Evolutionary conservation across 92 coral and sea anemone species (phyloP).

Genomic region (Epizoanthus stellaris): DNA sequence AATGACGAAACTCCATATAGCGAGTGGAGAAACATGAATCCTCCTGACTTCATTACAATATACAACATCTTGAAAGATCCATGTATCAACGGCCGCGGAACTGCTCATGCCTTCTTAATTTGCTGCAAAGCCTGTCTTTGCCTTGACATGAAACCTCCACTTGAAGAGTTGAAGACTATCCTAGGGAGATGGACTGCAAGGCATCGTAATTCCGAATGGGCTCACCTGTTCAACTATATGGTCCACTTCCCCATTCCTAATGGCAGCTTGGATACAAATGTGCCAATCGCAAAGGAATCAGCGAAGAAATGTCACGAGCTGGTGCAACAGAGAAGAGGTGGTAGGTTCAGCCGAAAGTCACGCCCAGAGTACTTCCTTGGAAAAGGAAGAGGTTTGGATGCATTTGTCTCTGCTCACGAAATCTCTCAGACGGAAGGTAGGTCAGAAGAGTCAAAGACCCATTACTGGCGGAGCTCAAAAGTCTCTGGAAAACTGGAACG

Average conservation of each 20-base stretch:
- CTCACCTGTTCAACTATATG: constrained; percentile 70
- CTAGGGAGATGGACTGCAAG: constrained; percentile 47
- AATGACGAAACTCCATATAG: constrained; percentile 68
- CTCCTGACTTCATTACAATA: background rate
- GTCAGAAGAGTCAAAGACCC: constrained; percentile 56
- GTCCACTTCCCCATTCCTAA: constrained; percentile 70
- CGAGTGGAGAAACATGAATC: constrained; percentile 46
- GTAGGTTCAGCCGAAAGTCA: constrained; percentile 55
- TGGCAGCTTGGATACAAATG: constrained; percentile 56
- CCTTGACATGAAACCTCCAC: constrained; percentile 51
- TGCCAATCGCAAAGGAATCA: constrained; percentile 45
- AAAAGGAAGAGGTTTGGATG: constrained; percentile 58
- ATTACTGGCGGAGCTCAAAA: constrained; percentile 68
- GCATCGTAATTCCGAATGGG: constrained; percentile 63
- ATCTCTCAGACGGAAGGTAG: constrained; percentile 30
- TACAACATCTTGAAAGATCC: constrained; percentile 48
- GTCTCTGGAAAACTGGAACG: constrained; percentile 59
- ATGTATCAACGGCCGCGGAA: constrained; percentile 43
- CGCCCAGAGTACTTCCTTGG: constrained; percentile 75
- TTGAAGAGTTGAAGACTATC: constrained; percentile 49
- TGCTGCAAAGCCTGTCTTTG: constrained; percentile 67
- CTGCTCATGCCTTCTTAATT: constrained; percentile 50
- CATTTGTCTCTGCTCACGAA: constrained; percentile 44
- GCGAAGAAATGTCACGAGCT: constrained; percentile 43
- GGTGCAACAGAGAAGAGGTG: constrained; percentile 39